Evolutionary conservation across 2,888 invertebrate species (phyloP).

Genomic region (Peribatodes rhomboidaria): DNA sequence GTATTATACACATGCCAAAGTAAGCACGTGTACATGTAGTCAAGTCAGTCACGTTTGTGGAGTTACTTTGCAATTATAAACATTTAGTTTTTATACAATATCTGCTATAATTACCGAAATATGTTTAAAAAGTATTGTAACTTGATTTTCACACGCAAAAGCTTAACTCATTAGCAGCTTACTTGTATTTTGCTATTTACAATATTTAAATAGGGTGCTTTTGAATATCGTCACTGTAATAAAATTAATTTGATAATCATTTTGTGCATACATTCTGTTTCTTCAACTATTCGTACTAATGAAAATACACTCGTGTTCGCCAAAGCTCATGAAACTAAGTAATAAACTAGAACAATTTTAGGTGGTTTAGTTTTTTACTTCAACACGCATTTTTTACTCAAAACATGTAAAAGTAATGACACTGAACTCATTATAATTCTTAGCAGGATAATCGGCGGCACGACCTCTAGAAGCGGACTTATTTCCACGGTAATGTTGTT

Average conservation of each 20-base stretch:
- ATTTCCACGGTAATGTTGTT: not conserved
- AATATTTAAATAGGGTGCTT: too few relatives aligned
- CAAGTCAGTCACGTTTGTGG: constrained; percentile 2
- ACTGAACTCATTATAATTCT: not conserved
- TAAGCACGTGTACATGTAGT: not conserved
- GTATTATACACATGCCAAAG: not conserved
- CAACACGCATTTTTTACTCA: not conserved
- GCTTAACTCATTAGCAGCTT: too few relatives aligned
- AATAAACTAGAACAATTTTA: too few relatives aligned
- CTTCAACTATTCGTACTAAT: too few relatives aligned
- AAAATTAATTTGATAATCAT: too few relatives aligned
- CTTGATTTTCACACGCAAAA: too few relatives aligned
- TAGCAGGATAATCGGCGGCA: not conserved
- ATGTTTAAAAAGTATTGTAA: too few relatives aligned
- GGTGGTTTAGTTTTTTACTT: not conserved
- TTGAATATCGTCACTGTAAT: too few relatives aligned
- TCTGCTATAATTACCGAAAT: not conserved
- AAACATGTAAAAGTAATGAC: not conserved
- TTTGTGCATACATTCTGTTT: too few relatives aligned
- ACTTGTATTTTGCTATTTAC: too few relatives aligned
- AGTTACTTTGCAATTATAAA: not conserved
- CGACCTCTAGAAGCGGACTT: not conserved
- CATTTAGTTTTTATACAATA: not conserved
- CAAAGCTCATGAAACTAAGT: not conserved
- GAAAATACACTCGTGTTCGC: too few relatives aligned